Percentiles rank a stretch among this genome's conserved stretches.
phyloP scores from a whole-genome alignment of 2,113 vertebrate genomes.

The Seriola dumerili region DNA sequence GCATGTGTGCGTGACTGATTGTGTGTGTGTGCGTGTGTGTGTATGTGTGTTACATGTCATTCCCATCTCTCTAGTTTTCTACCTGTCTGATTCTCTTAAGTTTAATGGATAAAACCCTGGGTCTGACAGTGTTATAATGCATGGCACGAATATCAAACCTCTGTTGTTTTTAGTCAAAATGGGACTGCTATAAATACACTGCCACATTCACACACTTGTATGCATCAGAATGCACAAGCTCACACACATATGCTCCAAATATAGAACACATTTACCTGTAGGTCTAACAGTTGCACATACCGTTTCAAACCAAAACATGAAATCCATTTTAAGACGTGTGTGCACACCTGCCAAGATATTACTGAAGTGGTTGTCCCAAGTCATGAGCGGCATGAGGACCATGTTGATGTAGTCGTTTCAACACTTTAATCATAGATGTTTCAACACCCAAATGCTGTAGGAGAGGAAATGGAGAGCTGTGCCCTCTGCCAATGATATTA shows the following conservation, averaged over 20 bases:
- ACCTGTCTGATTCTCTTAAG: slow-evolving; percentile 64
- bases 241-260: slow-evolving; percentile 14
- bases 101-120: slow-evolving; percentile 40
- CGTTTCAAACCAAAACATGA: slow-evolving; percentile 37
- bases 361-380: slow-evolving; percentile 9
- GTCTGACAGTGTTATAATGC: slow-evolving; percentile 56
- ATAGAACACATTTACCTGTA: slow-evolving; percentile 48
- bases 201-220: slow-evolving; percentile 9
- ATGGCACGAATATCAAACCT: slow-evolving; percentile 49
- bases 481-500: slow-evolving; percentile 45
- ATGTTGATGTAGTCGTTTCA: slow-evolving; percentile 31
- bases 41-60: slow-evolving; percentile 42
- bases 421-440: slow-evolving; percentile 64
- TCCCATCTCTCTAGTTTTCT: slow-evolving; percentile 46
- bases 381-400: slow-evolving; percentile 19
- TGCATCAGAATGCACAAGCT: not conserved
- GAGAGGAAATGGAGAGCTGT: slow-evolving; percentile 53
- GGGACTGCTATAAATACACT: slow-evolving; percentile 32
- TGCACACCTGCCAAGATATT: slow-evolving; percentile 11
- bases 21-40: slow-evolving; percentile 31
- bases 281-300: slow-evolving; percentile 1
- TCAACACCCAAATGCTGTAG: slow-evolving; percentile 49
- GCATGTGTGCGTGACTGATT: slow-evolving; percentile 8
- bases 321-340: slow-evolving; percentile 43
- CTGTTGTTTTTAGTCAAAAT: slow-evolving; percentile 50